phyloP scores from a whole-genome alignment of 2,797 vertebrate species.

The Rallus crepitans region DNA sequence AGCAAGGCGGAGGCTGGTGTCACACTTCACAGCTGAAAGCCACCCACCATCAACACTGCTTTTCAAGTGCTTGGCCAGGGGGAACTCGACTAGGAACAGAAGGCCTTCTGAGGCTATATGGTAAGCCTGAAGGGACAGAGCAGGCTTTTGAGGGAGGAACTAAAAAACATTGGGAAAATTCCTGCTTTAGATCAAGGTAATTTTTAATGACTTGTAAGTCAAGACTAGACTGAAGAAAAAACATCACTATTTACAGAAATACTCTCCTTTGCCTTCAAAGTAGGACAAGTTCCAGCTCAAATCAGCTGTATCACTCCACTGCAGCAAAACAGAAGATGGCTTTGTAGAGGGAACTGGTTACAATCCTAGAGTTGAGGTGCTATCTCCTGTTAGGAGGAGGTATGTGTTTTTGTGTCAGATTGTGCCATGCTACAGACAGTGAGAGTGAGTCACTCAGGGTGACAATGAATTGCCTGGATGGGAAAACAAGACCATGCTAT shows the following conservation, averaged over 20 bases:
- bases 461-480: too few species aligned
- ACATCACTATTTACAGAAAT: neutral
- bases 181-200: conserved; percentile 40
- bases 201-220: neutral
- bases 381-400: neutral
- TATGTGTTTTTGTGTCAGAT: rapidly evolving
- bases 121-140: conserved; percentile 9
- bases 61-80: neutral
- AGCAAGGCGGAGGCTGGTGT: conserved; percentile 28
- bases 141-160: conserved; percentile 10
- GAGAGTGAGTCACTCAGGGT: neutral
- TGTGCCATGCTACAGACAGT: too few species aligned
- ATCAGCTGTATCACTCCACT: rapidly evolving
- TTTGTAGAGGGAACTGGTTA: neutral
- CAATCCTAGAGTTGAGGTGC: neutral
- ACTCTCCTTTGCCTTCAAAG: neutral
- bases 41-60: conserved; percentile 48
- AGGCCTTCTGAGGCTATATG: neutral
- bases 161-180: conserved; percentile 9
- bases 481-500: neutral
- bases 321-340: rapidly evolving
- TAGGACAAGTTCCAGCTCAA: neutral
- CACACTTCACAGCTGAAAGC: conserved; percentile 45
- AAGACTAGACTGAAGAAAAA: neutral
- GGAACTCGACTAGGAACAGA: neutral